Evolutionary conservation across 2,113 vertebrate species (phyloP).

Genomic region (Psammodynastes pulverulentus): DNA sequence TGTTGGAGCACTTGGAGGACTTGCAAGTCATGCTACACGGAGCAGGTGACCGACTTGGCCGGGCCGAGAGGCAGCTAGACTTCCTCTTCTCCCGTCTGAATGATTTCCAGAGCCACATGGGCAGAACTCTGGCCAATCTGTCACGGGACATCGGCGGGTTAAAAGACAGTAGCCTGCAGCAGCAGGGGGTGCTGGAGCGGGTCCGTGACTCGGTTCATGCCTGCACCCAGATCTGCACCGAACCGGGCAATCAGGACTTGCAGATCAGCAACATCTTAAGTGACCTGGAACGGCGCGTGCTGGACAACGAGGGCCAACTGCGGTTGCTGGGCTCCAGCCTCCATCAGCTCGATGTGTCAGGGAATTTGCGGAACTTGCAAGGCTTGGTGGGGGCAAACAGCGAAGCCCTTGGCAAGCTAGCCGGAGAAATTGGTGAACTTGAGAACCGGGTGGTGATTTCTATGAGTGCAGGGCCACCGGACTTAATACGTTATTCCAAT

Average conservation of each 20-base stretch:
- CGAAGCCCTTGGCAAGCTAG: slow-evolving; percentile 47
- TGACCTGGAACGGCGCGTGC: slow-evolving; percentile 74
- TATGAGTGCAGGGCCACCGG: slow-evolving; percentile 57
- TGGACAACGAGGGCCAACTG: slow-evolving; percentile 73
- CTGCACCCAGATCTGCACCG: slow-evolving; percentile 73
- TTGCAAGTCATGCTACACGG: slow-evolving; percentile 27
- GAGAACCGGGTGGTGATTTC: slow-evolving; percentile 57
- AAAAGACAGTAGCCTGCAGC: slow-evolving; percentile 62
- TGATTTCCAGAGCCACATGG: slow-evolving; percentile 30
- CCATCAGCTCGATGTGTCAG: slow-evolving; percentile 72
- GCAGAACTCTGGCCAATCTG: slow-evolving; percentile 61
- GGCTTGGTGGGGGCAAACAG: slow-evolving; percentile 1
- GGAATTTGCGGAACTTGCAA: slow-evolving; percentile 71
- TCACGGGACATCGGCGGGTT: slow-evolving; percentile 70
- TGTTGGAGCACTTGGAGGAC: slow-evolving; percentile 67
- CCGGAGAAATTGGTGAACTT: slow-evolving; percentile 64
- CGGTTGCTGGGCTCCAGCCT: slow-evolving; percentile 70
- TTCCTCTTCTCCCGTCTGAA: slow-evolving; percentile 23
- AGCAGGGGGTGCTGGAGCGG: slow-evolving; percentile 57
- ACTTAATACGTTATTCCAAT: slow-evolving; percentile 70
- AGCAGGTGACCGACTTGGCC: slow-evolving; percentile 60
- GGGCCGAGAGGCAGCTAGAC: slow-evolving; percentile 61
- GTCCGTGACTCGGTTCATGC: slow-evolving; percentile 63
- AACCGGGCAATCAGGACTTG: slow-evolving; percentile 28
- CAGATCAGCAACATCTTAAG: slow-evolving; percentile 71